Percentiles rank a stretch among this genome's conserved stretches.
Evolutionary conservation across 2,113 vertebrate genomes (phyloP).

Genomic region (Odocoileus hemionus): DNA sequence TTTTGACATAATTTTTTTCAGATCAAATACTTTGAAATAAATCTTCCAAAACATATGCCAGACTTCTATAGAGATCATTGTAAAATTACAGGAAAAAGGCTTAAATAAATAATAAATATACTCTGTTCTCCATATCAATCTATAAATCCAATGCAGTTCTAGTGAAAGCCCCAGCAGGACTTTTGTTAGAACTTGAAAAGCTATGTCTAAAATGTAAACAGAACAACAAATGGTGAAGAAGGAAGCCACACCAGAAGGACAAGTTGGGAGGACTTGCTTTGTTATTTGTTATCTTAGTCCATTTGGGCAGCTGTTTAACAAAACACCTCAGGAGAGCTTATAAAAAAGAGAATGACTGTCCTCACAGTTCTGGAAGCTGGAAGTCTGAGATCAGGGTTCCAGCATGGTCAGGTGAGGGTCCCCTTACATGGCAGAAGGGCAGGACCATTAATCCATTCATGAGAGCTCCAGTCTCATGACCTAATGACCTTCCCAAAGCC

Average conservation of each 20-base stretch:
- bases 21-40: neutral
- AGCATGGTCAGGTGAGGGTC: neutral
- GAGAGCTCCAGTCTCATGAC: neutral
- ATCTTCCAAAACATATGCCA: neutral
- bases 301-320: neutral
- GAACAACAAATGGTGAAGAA: neutral
- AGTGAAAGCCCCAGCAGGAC: neutral
- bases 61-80: neutral
- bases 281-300: neutral
- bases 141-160: neutral
- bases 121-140: neutral
- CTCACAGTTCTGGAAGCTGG: neutral
- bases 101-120: constrained; percentile 20
- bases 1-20: neutral
- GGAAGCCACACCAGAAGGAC: neutral
- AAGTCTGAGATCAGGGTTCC: neutral
- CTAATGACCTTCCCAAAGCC: neutral
- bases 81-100: neutral
- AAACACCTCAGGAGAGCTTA: neutral
- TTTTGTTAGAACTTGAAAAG: neutral
- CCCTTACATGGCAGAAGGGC: neutral
- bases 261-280: neutral
- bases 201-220: neutral
- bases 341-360: neutral
- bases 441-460: neutral